Percentiles rank a stretch among this genome's conserved stretches.
phyloP scores from a whole-genome alignment of 2,888 invertebrate species.

The Schizaphis graminum region DNA sequence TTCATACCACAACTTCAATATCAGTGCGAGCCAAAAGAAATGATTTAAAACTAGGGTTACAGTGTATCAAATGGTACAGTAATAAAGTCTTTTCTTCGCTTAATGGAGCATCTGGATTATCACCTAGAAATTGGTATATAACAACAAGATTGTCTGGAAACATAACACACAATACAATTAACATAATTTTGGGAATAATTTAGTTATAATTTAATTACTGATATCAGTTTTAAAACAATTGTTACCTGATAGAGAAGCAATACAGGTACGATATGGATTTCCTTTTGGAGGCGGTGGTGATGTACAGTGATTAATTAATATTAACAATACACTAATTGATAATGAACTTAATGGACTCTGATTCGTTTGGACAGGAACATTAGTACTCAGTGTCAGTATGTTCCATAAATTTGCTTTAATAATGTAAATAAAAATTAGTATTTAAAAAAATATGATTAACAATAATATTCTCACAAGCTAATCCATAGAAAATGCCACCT shows the following conservation, averaged over 20 bases:
- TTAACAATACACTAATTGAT: slow-evolving; percentile 87
- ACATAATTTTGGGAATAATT: slow-evolving; percentile 29
- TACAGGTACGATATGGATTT: slow-evolving; percentile 89
- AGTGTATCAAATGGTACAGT: slow-evolving; percentile 92
- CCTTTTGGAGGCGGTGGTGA: slow-evolving; percentile 71
- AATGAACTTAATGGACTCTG: slow-evolving; percentile 84
- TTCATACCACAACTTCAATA: slow-evolving; percentile 81
- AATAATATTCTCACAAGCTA: slow-evolving; percentile 73
- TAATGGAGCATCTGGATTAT: slow-evolving; percentile 79
- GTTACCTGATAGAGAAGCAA: slow-evolving; percentile 71
- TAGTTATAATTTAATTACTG: slow-evolving; percentile 21
- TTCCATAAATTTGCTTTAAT: slow-evolving; percentile 82
- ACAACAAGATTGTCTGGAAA: slow-evolving; percentile 73
- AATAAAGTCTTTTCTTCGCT: slow-evolving; percentile 89
- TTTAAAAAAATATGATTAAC: slow-evolving; percentile 32
- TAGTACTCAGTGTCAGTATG: slow-evolving; percentile 79
- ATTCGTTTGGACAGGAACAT: slow-evolving; percentile 70
- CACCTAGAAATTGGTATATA: slow-evolving; percentile 85
- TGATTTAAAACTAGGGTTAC: slow-evolving; percentile 82
- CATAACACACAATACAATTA: slow-evolving; percentile 22
- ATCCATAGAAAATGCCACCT: slow-evolving; percentile 88
- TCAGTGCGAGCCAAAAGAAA: slow-evolving; percentile 81
- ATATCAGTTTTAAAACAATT: not conserved
- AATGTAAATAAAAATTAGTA: slow-evolving; percentile 14
- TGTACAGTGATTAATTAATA: slow-evolving; percentile 91